A percentile compares a stretch with the other conserved stretches of the same genome.
Conservation (phyloP, 1,140 invertebrate species). For the Ostrea denselamellosa region DNA sequence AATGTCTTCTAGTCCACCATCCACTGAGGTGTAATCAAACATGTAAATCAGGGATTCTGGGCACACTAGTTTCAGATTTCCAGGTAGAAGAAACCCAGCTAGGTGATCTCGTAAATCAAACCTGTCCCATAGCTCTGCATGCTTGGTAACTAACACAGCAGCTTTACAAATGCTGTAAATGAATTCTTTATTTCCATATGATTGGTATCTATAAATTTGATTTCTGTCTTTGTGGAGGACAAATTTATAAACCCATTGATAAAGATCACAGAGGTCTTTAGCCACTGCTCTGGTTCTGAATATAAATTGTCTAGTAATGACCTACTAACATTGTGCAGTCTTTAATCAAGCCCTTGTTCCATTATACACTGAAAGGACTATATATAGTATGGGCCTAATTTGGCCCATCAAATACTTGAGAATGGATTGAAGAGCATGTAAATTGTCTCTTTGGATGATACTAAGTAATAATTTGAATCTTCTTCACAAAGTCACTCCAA, state of each 20-base stretch:
- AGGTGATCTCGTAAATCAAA: conserved; percentile 14
- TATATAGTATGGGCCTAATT: neutral
- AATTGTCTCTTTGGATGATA: no score
- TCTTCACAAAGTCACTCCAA: no score
- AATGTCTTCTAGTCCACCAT: neutral
- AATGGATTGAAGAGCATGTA: neutral
- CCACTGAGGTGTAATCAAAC: conserved; percentile 34
- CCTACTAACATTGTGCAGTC: neutral
- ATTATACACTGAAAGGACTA: neutral
- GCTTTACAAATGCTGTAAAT: conserved; percentile 17
- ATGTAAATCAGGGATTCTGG: conserved; percentile 35
- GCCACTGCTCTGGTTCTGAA: neutral
- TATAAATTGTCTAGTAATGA: conserved; percentile 23
- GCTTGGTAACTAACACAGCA: conserved; percentile 10
- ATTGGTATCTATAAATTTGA: conserved; percentile 38
- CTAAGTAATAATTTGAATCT: no score
- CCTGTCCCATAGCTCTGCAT: neutral
- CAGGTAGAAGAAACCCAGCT: conserved; percentile 15
- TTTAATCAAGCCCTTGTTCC: neutral
- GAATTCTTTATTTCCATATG: conserved; percentile 23
- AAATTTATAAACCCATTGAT: conserved; percentile 16
- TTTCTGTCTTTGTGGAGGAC: conserved; percentile 21
- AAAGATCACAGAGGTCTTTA: conserved; percentile 37
- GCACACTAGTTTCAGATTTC: conserved; percentile 19
- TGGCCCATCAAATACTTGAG: neutral